Base-by-base conservation (phyloP, 2,797 vertebrate species). In the Phrynocephalus vlangalii region DNA sequence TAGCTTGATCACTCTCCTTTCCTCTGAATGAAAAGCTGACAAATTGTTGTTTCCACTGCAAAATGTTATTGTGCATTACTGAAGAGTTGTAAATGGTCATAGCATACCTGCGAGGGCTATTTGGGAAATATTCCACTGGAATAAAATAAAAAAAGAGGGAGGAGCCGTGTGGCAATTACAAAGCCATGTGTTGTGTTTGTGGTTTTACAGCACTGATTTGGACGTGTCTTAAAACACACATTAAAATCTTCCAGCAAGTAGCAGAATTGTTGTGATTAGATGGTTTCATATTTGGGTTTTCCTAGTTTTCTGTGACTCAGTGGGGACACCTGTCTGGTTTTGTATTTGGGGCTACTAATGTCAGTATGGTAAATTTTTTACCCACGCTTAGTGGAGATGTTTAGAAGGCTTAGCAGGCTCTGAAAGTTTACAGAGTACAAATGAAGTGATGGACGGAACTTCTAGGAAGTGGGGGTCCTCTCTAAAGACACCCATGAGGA, bases 1-100 rank as follows among this genome's bases (percentile, higher is more conserved):
- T 95, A 89, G 50, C 87, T 92, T 93, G 88, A 91, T 91, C 91
- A 94, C 92, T 91, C 87, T 92, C 91, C 91, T 89, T 95, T 91
- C 87, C 87, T 38, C 26, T 10, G 78, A 92, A 87, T 72, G 72
- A 33, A 84, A 82, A 18, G 44, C 5, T 66, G 56, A 67, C 70
- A 89, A 11, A 8, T 73, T 67, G 52, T 77, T 86, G 72, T 30
- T 83, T 89, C 67, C 50, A 13, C 52, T 63, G 50, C 80, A 82
- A 71, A 86, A 71, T 44, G 66, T 63, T 82, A 63, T 50, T 9
- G 22, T 24, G 20, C 52, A 71, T 28, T 72, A 50, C 78, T 82
- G 67, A 86, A 83, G 52, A 86, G 56, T n/a, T 52, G 9, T 15
- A 66, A 24, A 20, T 68, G 15, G 48, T 18, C 28, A 28, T 24